Evolutionary conservation across 2,888 invertebrate genomes (phyloP), one percentile per base, ranked within the genome.

Genomic region (Drosophila barbarae): DNA sequence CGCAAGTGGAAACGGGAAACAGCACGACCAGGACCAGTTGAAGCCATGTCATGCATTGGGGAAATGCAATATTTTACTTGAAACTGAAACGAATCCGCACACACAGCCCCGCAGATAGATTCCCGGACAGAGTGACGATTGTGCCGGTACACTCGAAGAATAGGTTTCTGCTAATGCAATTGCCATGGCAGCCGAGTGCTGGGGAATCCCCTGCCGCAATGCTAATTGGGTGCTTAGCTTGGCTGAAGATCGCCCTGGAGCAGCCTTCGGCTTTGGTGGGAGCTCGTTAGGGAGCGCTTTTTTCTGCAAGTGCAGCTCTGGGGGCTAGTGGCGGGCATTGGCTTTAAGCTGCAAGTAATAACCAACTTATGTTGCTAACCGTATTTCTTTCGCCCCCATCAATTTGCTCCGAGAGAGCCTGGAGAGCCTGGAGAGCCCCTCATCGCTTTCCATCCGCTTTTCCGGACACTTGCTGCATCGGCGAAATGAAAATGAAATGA

Each of bases 291-390:
- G 28, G 0, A 3, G 13, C 23, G 2, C 42, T 15, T 2, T 13
- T 65, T 67, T 49, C 38, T 52, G 18, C 39, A 9, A 59, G 68
- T 67, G 59, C 51, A 39, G 15, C 18, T 38, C 1, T 1, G 36
- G 18, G 15, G 18, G 18, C 10, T 7, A 30, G 8, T 13, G 21
- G 18, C 10, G 61, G 68, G 55, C 73, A 69, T 73, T 75, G 78
- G 81, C 69, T 74, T 61, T 83, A 77, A 80, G 81, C 81, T 80
- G 78, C 84, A 76, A 78, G 80, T 80, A 80, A 80, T 83, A 80
- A 83, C 81, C 78, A 83, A 83, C 84, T 83, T 83, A 81, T 83
- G 76, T 73, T 76, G 84, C 81, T 78, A 78, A 82, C 83, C 80
- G 77, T 79, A 77, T 79, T 82, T 82, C 80, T 79, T 68, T 71